A percentile compares a stretch with the other conserved stretches of the same genome.
Evolutionary conservation across 53 echinoderm and acorn worm genomes (phyloP).

Genomic region (Zoroaster sp.): DNA sequence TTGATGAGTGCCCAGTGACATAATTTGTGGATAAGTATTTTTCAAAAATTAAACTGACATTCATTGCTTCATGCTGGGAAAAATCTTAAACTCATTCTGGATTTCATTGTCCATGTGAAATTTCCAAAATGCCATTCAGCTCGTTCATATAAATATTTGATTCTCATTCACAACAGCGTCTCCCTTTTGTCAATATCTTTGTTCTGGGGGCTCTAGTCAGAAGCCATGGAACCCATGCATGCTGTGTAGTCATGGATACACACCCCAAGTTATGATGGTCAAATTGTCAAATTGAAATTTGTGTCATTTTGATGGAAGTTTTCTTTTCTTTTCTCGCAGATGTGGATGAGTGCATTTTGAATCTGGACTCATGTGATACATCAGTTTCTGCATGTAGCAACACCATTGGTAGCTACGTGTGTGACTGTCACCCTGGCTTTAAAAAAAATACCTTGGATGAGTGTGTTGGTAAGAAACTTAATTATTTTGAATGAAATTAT

Average conservation of each 20-base stretch:
- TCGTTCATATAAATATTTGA: neutral
- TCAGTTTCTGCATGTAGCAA: constrained; percentile 56
- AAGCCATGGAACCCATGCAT: neutral
- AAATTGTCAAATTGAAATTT: too few species aligned
- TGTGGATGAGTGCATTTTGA: constrained; percentile 61
- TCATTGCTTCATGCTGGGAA: too few species aligned
- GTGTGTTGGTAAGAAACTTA: neutral
- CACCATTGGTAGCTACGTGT: constrained; percentile 56
- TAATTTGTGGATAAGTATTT: too few species aligned
- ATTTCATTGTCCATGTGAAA: too few species aligned
- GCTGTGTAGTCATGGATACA: neutral
- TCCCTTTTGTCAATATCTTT: neutral
- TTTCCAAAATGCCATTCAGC: neutral
- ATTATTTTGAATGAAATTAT: neutral
- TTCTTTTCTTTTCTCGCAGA: constrained; percentile 33
- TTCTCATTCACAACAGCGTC: neutral
- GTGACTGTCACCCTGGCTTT: constrained; percentile 62
- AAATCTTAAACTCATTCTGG: too few species aligned
- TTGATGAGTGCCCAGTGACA: too few species aligned
- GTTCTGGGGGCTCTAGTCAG: too few species aligned
- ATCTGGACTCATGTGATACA: constrained; percentile 41
- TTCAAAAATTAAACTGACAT: too few species aligned
- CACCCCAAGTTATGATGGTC: neutral
- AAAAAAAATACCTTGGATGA: neutral
- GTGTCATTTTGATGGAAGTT: too few species aligned